Base-by-base conservation (phyloP, 2,113 vertebrate genomes). In the Etheostoma spectabile region DNA sequence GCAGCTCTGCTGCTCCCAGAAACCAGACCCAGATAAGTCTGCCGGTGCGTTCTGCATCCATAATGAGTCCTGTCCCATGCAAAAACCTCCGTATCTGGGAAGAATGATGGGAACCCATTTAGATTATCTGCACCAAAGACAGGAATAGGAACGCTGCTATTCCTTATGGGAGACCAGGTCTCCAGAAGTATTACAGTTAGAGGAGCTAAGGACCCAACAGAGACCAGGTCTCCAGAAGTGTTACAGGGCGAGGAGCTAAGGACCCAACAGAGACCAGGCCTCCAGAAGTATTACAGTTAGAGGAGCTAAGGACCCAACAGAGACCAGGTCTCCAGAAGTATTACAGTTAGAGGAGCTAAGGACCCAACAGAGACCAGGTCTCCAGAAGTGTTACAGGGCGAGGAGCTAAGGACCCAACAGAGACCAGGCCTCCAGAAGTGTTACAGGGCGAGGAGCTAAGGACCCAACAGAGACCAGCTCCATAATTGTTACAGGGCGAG, bases 71-170 rank as follows among this genome's bases (percentile, higher is more conserved):
- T 0, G 33, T 6, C 77, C 35, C 38, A 52, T 51, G 8, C 38
- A 42, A 55, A 83, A 77, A 30, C 8, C 30, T 18, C 57, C 33
- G 78, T 80, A 78, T 85, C 67, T 74, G 10, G 61, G 60, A 72
- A 59, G 71, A 80, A 63, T 81, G 77, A 83, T 46, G 63, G 46
- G 10, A 45, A 42, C 14, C 24, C 66, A 74, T 84, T 82, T 75
- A 55, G 49, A 70, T 84, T 80, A 74, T 57, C 69, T 72, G 38
- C 59, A 52, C 22, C 33, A 11, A 62, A 71, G 19, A 70, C 60
- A 52, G 59, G 59, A 8, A 27, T 42, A n/a, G 45, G 73, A 71
- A 30, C 16, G 2, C 46, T 83, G 7, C 71, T 66, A 33, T 46
- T 57, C 51, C 45, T 46, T 18, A 15, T 68, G 73, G 85, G 77